Evolutionary conservation across 2,113 vertebrate species (phyloP), one percentile per base, ranked within the genome.

Genomic region (Clarias gariepinus): DNA sequence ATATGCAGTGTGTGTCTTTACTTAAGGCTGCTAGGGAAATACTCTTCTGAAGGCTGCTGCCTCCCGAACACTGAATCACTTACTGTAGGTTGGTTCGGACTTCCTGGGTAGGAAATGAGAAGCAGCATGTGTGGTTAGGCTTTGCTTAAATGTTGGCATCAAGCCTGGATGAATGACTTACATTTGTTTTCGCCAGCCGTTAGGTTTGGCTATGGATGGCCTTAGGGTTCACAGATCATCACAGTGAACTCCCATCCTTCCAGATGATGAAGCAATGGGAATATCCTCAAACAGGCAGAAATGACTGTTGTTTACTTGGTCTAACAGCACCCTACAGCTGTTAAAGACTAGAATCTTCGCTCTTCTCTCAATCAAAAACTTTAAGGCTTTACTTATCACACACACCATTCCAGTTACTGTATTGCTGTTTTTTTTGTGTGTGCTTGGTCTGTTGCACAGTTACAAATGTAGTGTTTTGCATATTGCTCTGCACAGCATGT

Each of bases 21-120:
- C 64, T 81, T 79, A 57, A 36, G 47, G 25, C 57, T 53, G 33
- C 15, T 23, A 81, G 30, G 57, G 21, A 81, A 81, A 81, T 30
- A 81, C 33, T 41, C 78, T 23, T 41, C 58, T 36, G 57, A 61
- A 61, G 78, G 57, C 78, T 61, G 58, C 33, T 66, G 60, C 66
- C 78, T 78, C 53, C 28, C 57, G 52, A 79, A 79, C 74, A 33
- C 41, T 85, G 74, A 85, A 85, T 61, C 61, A 79, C 74, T 79
- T 66, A n/a, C n/a, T n/a, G n/a, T n/a, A 30, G 53, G 28, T 18
- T 66, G 60, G 28, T 36, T 41, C 12, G 16, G 82, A 84, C 53
- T 60, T 84, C 82, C 47, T 60, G 82, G 52, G 68, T 16, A 73
- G 77, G 68, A 53, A 41, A 61, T 64, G 84, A 52, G 47, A 78